Base-by-base conservation (phyloP, 2,888 invertebrate species). In the Oegoconia quadripuncta region DNA sequence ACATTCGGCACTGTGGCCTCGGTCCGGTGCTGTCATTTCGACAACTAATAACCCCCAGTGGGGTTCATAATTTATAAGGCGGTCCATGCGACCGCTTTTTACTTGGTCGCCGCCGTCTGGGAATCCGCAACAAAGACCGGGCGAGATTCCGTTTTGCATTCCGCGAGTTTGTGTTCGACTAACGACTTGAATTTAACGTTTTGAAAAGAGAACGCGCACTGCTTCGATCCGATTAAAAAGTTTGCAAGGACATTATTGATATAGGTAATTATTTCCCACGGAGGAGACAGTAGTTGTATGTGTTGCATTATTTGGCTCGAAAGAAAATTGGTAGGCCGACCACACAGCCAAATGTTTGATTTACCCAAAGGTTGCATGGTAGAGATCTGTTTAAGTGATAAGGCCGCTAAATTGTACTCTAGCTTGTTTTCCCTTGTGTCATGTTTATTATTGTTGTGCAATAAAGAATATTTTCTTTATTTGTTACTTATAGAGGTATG, bases 111-210 rank as follows among this genome's bases (percentile, higher is more conserved):
- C 75, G 74, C 70, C 74, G 87, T 87, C 87, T 87, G 87, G 79
- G 87, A 86, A 87, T 87, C 86, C 67, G 72, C 72, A 74, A 79
- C 84, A 80, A 83, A 83, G 86, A 74, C 63, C 68, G 59, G 59
- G 61, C 74, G 66, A 74, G 74, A 84, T 83, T 81, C 83, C 82
- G 75, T 71, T 80, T 80, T 78, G 82, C 82, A 83, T 87, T 83
- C 84, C 79, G 55, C 60, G 51, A 50, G 74, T 74, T 70, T 72
- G 72, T 67, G 69, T 65, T 71, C 64, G 71, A 60, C 64, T 64
- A 55, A 54, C 63, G 66, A 63, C 63, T 61, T 64, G 70, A 59
- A 70, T 70, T 71, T 69, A 57, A 63, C 59, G 68, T 69, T 74
- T 39, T 8, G 41, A 65, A 72, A 70, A 66, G 59, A 48, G 66